phyloP scores from a whole-genome alignment of 2,113 vertebrate genomes.

The Cygnus buccinator region DNA sequence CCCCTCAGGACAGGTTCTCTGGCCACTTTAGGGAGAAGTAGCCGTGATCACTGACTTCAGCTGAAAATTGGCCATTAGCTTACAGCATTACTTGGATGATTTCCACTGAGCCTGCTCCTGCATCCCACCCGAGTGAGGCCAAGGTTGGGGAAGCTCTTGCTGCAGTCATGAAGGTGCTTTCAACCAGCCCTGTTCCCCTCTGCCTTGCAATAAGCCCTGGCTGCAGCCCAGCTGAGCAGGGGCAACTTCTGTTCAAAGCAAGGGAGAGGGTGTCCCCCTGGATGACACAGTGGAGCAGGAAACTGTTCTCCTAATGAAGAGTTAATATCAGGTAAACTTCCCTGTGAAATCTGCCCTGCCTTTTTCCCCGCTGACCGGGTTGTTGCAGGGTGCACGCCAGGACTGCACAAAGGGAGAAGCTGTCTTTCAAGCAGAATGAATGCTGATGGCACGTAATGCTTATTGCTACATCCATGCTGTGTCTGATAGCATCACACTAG shows the following conservation, averaged over 20 bases:
- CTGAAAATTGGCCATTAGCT: neutral
- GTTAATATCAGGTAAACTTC: neutral
- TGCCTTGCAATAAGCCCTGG: fast-evolving
- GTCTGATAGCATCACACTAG: neutral
- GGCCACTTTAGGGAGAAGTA: neutral
- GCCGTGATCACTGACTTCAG: neutral
- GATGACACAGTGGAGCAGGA: neutral
- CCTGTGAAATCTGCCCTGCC: neutral
- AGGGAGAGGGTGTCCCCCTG: neutral
- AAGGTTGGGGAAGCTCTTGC: neutral
- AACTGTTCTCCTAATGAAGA: neutral
- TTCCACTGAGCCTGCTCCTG: neutral
- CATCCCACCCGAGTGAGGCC: neutral
- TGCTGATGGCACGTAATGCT: slow-evolving; percentile 20
- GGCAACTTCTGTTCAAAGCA: neutral
- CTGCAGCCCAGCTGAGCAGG: neutral
- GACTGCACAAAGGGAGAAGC: neutral
- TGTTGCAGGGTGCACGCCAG: neutral
- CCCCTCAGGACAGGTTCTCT: neutral
- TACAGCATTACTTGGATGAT: fast-evolving
- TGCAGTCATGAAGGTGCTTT: neutral
- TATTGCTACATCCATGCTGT: neutral
- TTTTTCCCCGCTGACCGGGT: neutral
- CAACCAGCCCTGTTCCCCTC: neutral
- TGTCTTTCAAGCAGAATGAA: neutral